A percentile compares a stretch with the other conserved stretches of the same genome.
Conservation (phyloP, 2,888 invertebrate genomes). For the Eulithis testata region DNA sequence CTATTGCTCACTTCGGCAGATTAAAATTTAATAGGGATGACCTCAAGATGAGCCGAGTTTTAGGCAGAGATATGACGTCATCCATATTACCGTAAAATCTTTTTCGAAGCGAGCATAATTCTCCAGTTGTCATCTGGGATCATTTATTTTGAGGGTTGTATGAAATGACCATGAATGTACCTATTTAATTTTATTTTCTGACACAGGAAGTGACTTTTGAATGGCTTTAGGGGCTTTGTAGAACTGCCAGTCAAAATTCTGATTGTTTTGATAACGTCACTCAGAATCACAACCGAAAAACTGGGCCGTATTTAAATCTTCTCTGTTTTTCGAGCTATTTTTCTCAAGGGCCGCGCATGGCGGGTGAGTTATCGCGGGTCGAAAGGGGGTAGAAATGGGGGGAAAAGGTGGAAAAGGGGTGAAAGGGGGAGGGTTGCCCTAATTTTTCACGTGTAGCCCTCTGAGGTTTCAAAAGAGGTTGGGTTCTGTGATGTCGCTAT, state of each 20-base stretch:
- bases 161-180: no score
- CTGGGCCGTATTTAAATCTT: conserved; percentile 74
- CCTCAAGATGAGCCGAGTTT: no score
- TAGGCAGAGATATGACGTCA: no score
- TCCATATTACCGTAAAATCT: no score
- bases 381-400: conserved; percentile 14
- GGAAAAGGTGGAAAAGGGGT: conserved; percentile 32
- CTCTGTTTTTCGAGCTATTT: conserved; percentile 80
- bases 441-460: conserved; percentile 71
- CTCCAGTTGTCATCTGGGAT: no score
- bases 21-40: no score
- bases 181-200: no score
- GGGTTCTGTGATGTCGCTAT: conserved; percentile 46
- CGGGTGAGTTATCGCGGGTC: conserved; percentile 63
- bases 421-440: conserved; percentile 65
- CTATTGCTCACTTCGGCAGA: no score
- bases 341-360: conserved; percentile 78
- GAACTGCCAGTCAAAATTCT: background rate
- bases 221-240: no score
- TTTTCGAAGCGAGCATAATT: no score
- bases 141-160: no score
- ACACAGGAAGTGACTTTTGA: no score
- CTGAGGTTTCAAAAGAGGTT: conserved; percentile 71
- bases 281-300: conserved; percentile 49
- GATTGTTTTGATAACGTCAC: conserved; percentile 43